Base-by-base conservation (phyloP, 1,140 invertebrate genomes). In the Hydropsyche tenuis region DNA sequence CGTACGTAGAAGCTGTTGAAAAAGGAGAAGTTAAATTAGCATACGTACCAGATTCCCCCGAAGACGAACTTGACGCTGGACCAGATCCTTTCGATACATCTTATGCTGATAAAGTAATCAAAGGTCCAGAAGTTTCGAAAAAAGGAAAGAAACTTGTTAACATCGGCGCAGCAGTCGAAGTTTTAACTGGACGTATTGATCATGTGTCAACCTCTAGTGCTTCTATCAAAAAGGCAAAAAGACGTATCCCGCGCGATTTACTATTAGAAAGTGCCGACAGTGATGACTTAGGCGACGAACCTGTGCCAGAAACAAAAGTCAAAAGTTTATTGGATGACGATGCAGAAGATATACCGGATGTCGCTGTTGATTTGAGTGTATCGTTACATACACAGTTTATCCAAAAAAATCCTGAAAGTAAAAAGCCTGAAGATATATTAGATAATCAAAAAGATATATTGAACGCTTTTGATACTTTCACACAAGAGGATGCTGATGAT, bases 81-180 rank as follows among this genome's bases (percentile, higher is more conserved):
- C 87, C 88, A 42, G 93, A 94, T 85, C 92, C 92, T 0, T 96
- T 96, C 80, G 94, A 96, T 79, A 96, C 94, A 12, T 92, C 93
- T 0, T 93, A 89, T 75, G 94, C 93, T 27, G 93, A 95, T 70
- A 92, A 92, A 78, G 88, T 95, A 23, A 91, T 96, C 0, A 91
- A 92, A 81, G 90, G 90, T 7, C 89, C 89, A 45, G 88, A 89
- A 77, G 88, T 89, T 64, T 90, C 90, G 79, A 89, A 89, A 75
- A 91, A 91, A 79, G 93, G 92, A 27, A 94, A 92, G 77, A 92
- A 92, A 79, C 85, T 92, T 46, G 89, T 95, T 3, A 94, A 91
- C 78, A 86, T 95, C 75, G 94, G 93, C 2, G 89, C 91, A 73
- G 93, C 93, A 14, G 94, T 95, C 77, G 92, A 94, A 80, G 92